These are phyloP conservation scores for Epinephelus cyanopodus DNA, from an alignment of 2,113 vertebrate species.

Conservation along the genomic window DNA sequence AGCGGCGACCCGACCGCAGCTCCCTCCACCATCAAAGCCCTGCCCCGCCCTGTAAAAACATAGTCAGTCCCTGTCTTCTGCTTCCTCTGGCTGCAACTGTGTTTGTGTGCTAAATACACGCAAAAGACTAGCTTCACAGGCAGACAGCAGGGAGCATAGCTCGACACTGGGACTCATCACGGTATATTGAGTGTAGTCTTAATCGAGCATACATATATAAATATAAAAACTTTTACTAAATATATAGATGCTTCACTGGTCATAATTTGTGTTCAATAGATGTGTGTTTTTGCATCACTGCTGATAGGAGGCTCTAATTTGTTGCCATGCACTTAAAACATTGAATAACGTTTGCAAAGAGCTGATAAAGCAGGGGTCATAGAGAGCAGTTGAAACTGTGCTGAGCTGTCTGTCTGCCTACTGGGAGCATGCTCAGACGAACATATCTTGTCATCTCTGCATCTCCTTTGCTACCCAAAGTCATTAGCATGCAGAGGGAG, in stretches of 20 bases:
- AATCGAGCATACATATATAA: background rate
- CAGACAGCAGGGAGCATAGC: constrained; percentile 68
- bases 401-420: constrained; percentile 65
- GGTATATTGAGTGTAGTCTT: background rate
- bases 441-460: constrained; percentile 47
- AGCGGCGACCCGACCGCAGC: constrained; percentile 79
- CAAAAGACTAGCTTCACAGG: constrained; percentile 68
- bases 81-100: constrained; percentile 77
- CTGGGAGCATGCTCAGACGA: constrained; percentile 62
- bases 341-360: background rate
- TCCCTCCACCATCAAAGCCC: constrained; percentile 82
- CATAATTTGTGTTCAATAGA: constrained; percentile 3
- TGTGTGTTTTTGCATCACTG: constrained; percentile 2
- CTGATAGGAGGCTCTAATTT: constrained; percentile 13
- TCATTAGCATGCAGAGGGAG: constrained; percentile 50
- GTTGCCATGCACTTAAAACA: background rate
- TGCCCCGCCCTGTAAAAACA: constrained; percentile 83
- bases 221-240: background rate
- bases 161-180: constrained; percentile 34
- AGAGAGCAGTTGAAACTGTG: constrained; percentile 55
- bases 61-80: constrained; percentile 83
- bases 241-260: background rate
- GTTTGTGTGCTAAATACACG: constrained; percentile 70
- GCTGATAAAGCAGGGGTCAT: constrained; percentile 47
- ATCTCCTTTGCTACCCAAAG: constrained; percentile 43